Evolutionary conservation across 2,888 invertebrate species (phyloP), one percentile per base, ranked within the genome.

Genomic region (Sialis lutaria): DNA sequence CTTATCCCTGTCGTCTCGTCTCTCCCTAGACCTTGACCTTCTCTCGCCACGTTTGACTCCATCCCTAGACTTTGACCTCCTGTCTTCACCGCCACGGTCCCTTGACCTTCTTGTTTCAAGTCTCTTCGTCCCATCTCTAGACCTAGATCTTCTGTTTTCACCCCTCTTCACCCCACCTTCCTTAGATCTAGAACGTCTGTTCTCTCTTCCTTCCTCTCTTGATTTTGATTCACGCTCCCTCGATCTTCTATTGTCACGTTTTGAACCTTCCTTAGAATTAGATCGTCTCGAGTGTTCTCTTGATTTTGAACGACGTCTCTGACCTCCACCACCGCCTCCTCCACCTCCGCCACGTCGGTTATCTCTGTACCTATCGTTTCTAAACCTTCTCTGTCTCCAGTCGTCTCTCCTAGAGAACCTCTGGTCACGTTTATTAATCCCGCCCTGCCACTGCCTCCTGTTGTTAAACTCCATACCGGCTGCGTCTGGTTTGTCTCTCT

Each of bases 41-140:
- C 40, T 30, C 31, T 37, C 12, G 35, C 33, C 42, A 7, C 30
- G 22, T 31, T 42, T 42, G 4, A 22, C 22, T 4, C 22, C 22
- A 4, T 22, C 22, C 22, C 22, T 22, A 6, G 37, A 37, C 12
- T 12, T 37, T 37, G 37, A 37, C 37, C 37, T 37, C 6, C 37
- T n/a, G n/a, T 37, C 37, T 43, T 45, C 8, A 4, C 22, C 2
- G 2, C 4, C 22, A 4, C 22, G 22, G 2, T 22, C 22, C 4
- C 22, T 22, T 22, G 22, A 22, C 4, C 22, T 22, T 44, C 37
- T 43, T 47, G 42, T 6, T 44, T 43, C 7, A 40, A 48, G 35
- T 67, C 54, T 66, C 60, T 49, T 69, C 64, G 61, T 69, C 66
- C 51, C 70, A 69, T 52, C 68, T 65, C 53, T 68, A 68, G 40